Percentiles rank a stretch among this genome's conserved stretches.
Evolutionary conservation across 2,888 invertebrate genomes (phyloP).

Genomic region (Bedellia somnulentella): DNA sequence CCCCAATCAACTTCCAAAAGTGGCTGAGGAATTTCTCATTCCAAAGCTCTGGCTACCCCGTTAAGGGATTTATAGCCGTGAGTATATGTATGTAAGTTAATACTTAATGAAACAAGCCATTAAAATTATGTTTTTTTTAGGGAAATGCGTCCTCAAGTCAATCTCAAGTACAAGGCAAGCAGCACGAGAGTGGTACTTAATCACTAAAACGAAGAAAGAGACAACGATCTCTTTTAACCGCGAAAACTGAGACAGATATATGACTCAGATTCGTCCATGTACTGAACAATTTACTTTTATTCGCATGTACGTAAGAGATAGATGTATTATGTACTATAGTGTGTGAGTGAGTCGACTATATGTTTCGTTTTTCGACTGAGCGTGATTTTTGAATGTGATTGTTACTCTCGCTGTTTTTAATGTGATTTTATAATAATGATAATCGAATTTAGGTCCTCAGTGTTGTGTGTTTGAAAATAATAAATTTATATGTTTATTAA

Average conservation of each 20-base stretch:
- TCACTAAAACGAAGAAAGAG: too few relatives aligned
- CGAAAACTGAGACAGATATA: slow-evolving; percentile 1
- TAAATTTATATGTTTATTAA: slow-evolving; percentile 7
- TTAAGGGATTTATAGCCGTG: too few relatives aligned
- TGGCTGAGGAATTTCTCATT: too few relatives aligned
- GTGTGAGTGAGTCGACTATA: not conserved
- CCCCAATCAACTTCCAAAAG: too few relatives aligned
- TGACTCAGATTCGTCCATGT: not conserved
- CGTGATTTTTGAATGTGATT: not conserved
- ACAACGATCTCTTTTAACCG: too few relatives aligned
- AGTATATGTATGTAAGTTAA: too few relatives aligned
- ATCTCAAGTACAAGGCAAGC: too few relatives aligned
- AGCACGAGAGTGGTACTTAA: too few relatives aligned
- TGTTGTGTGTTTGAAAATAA: slow-evolving; percentile 22
- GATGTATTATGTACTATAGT: not conserved
- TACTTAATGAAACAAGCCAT: too few relatives aligned
- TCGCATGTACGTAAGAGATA: not conserved
- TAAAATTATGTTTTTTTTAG: too few relatives aligned
- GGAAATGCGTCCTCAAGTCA: too few relatives aligned
- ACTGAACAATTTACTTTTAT: not conserved
- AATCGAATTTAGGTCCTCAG: slow-evolving; percentile 19
- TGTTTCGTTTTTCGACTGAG: not conserved
- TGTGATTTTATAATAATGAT: slow-evolving; percentile 9
- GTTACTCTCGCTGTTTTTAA: slow-evolving; percentile 2
- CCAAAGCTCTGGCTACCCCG: too few relatives aligned